These are phyloP conservation scores for Regulus satrapa DNA, from an alignment of 2,113 vertebrate species.

Conservation along the genomic window DNA sequence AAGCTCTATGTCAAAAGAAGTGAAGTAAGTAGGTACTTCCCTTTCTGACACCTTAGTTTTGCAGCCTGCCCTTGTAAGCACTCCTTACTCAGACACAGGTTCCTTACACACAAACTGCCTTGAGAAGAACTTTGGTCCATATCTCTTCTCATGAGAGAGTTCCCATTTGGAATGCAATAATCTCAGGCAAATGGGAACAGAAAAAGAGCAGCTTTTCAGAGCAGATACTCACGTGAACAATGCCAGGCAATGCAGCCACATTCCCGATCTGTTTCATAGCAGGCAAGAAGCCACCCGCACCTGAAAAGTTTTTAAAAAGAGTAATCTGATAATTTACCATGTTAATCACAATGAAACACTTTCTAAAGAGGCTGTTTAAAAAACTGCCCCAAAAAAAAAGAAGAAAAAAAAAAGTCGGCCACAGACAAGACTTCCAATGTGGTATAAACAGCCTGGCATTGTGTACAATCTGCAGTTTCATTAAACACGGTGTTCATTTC, in stretches of 20 bases:
- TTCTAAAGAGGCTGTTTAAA: not conserved
- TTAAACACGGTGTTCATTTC: rapidly evolving
- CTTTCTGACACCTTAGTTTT: not conserved
- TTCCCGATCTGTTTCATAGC: constrained; percentile 99
- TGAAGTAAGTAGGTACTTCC: not conserved
- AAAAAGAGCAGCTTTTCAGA: not conserved
- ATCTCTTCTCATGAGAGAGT: rapidly evolving
- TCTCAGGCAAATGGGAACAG: not conserved
- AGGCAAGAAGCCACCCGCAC: constrained; percentile 91
- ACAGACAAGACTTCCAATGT: not conserved
- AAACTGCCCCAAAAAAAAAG: no score
- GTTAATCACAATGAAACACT: not conserved
- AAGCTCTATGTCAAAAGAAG: not conserved
- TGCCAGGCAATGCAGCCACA: constrained; percentile 94
- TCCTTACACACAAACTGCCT: not conserved
- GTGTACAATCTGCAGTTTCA: not conserved
- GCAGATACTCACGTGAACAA: constrained; percentile 85
- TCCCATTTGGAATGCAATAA: not conserved
- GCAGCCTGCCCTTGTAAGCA: not conserved
- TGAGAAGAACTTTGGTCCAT: not conserved
- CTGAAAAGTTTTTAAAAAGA: constrained; percentile 46
- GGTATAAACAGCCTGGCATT: not conserved
- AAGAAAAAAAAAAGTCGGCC: not conserved
- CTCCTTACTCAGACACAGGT: not conserved
- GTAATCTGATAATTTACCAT: not conserved